phyloP scores from a whole-genome alignment of 1,140 invertebrate genomes.

The Pectinophora gossypiella region DNA sequence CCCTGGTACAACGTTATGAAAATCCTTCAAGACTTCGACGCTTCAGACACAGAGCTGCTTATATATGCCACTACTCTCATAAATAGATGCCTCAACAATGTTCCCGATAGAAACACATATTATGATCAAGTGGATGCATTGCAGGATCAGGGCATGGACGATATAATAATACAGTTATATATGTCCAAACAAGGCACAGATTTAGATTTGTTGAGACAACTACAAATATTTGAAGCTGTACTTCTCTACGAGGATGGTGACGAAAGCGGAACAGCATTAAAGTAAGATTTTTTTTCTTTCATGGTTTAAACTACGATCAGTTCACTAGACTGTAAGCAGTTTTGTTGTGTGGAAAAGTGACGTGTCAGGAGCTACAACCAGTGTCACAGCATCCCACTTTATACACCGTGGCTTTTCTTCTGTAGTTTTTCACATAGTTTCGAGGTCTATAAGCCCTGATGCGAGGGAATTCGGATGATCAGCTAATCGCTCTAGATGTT shows the following conservation, averaged over 20 bases:
- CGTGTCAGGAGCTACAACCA: too few species aligned
- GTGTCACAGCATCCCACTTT: too few species aligned
- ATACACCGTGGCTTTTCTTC: too few species aligned
- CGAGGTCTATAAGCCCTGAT: too few species aligned
- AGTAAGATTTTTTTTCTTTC: constrained; percentile 52
- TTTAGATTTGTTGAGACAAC: constrained; percentile 93
- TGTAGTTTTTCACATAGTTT: too few species aligned
- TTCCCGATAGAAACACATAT: constrained; percentile 97
- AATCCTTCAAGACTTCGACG: constrained; percentile 95
- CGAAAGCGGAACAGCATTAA: constrained; percentile 80
- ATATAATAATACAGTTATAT: constrained; percentile 89
- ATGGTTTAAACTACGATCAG: too few species aligned
- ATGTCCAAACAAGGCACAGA: constrained; percentile 96
- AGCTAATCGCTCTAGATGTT: too few species aligned
- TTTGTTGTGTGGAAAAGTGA: too few species aligned
- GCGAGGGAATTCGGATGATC: too few species aligned
- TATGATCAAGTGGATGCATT: constrained; percentile 98
- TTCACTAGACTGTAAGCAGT: too few species aligned
- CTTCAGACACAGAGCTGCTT: constrained; percentile 95
- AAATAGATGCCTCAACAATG: constrained; percentile 96
- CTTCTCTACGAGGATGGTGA: constrained; percentile 92
- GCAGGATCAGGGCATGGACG: constrained; percentile 97
- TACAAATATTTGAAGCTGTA: constrained; percentile 97
- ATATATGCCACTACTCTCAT: constrained; percentile 97
- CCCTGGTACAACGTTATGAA: constrained; percentile 92